Conservation (phyloP, 2,113 vertebrate genomes). For the Lepus timidus region DNA sequence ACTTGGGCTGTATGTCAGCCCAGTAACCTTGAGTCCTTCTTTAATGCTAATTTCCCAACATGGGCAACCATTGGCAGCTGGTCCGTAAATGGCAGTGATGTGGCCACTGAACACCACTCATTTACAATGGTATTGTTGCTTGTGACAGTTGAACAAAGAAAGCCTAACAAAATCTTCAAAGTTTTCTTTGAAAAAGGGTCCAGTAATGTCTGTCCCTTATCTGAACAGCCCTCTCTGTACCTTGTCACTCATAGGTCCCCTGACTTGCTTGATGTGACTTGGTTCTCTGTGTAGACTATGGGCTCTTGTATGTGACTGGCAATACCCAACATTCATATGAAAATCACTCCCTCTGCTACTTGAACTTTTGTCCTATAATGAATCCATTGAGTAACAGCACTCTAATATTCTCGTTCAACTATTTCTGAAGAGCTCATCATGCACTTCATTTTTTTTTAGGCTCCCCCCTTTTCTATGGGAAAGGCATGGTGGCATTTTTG, state of each 20-base stretch:
- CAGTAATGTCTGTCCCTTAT: slow-evolving; percentile 65
- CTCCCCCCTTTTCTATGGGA: neutral
- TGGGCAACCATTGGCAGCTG: slow-evolving; percentile 57
- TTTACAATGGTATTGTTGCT: slow-evolving; percentile 75
- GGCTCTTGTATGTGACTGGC: slow-evolving; percentile 27
- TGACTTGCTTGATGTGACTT: slow-evolving; percentile 3
- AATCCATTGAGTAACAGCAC: slow-evolving; percentile 26
- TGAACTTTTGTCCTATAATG: slow-evolving; percentile 58
- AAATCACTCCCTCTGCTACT: slow-evolving; percentile 71
- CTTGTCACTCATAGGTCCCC: slow-evolving; percentile 68
- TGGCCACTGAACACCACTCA: slow-evolving; percentile 38
- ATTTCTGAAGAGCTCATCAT: slow-evolving; percentile 52
- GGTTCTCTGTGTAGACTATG: slow-evolving; percentile 15
- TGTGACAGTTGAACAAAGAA: slow-evolving; percentile 66
- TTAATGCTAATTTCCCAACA: slow-evolving; percentile 57
- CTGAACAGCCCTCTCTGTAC: slow-evolving; percentile 64
- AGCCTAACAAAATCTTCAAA: slow-evolving; percentile 79
- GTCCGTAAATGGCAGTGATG: slow-evolving; percentile 3
- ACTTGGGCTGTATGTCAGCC: neutral
- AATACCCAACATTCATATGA: slow-evolving; percentile 76
- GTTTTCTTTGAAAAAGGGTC: slow-evolving; percentile 73
- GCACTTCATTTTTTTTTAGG: slow-evolving; percentile 34
- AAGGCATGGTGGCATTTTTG: slow-evolving; percentile 55
- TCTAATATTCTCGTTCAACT: slow-evolving; percentile 56
- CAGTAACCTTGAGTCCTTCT: neutral